phyloP scores from a whole-genome alignment of 2,888 invertebrate genomes.

The Ophion costatus region DNA sequence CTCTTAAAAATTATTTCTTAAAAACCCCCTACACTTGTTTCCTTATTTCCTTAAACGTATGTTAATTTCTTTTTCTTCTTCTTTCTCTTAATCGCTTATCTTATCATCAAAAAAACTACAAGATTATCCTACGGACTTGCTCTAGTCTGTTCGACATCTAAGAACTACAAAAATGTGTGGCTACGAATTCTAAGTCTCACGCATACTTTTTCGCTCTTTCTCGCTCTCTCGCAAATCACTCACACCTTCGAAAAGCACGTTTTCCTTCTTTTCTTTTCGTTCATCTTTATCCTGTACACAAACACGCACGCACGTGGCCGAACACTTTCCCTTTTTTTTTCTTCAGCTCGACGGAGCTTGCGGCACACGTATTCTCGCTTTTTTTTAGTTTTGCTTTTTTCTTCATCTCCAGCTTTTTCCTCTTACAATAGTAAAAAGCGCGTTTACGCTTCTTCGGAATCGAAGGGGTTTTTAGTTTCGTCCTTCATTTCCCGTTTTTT shows the following conservation, averaged over 20 bases:
- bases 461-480: conserved; percentile 40
- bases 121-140: conserved; percentile 64
- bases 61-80: conserved; percentile 63
- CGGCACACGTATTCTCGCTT: conserved; percentile 45
- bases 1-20: conserved; percentile 71
- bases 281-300: conserved; percentile 23
- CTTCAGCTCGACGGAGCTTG: conserved; percentile 57
- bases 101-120: conserved; percentile 64
- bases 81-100: conserved; percentile 54
- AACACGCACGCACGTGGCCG: conserved; percentile 16
- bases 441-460: conserved; percentile 39
- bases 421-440: conserved; percentile 21
- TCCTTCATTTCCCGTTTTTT: conserved; percentile 31
- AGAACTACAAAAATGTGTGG: conserved; percentile 64
- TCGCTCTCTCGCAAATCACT: conserved; percentile 32
- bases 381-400: conserved; percentile 59
- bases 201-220: conserved; percentile 54
- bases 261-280: conserved; percentile 11
- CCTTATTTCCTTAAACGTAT: conserved; percentile 67
- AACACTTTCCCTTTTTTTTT: not conserved
- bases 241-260: conserved; percentile 16
- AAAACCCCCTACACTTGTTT: conserved; percentile 79
- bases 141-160: conserved; percentile 56
- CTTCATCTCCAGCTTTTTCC: conserved; percentile 29
- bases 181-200: conserved; percentile 60